These are phyloP conservation scores for Clepsis dumicolana DNA, from an alignment of 2,888 invertebrate genomes.

Conservation along the genomic window DNA sequence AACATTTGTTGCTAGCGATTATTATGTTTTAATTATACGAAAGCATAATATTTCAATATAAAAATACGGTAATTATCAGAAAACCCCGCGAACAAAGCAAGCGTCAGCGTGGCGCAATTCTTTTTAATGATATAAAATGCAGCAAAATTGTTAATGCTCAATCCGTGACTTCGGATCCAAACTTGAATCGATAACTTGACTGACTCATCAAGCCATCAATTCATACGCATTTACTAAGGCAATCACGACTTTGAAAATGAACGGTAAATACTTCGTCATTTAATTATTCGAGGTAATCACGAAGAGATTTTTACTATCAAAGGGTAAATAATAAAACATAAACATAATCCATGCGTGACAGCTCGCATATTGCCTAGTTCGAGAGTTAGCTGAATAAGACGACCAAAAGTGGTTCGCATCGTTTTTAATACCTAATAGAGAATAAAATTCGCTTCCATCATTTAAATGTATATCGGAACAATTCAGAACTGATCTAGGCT, in stretches of 20 bases:
- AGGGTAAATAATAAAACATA: too few relatives aligned
- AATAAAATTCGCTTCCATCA: too few relatives aligned
- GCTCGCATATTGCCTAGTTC: too few relatives aligned
- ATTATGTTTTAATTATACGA: neutral
- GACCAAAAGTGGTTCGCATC: too few relatives aligned
- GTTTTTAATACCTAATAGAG: too few relatives aligned
- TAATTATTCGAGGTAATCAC: neutral
- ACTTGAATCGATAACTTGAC: neutral
- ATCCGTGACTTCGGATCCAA: constrained; percentile 3
- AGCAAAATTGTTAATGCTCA: neutral
- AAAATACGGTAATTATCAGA: neutral
- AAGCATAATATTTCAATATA: neutral
- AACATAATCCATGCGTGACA: too few relatives aligned
- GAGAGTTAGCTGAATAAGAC: too few relatives aligned
- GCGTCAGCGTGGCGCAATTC: neutral
- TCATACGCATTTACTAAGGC: neutral
- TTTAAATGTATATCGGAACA: too few relatives aligned
- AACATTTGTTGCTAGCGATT: neutral
- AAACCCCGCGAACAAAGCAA: neutral
- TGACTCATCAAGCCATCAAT: constrained; percentile 7
- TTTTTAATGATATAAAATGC: constrained; percentile 11
- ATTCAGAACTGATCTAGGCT: too few relatives aligned
- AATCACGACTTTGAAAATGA: neutral
- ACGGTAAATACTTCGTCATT: neutral
- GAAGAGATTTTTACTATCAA: neutral